Evolutionary conservation across 1,140 invertebrate genomes (phyloP), one percentile per base, ranked within the genome.

Genomic region (Magallana gigas): DNA sequence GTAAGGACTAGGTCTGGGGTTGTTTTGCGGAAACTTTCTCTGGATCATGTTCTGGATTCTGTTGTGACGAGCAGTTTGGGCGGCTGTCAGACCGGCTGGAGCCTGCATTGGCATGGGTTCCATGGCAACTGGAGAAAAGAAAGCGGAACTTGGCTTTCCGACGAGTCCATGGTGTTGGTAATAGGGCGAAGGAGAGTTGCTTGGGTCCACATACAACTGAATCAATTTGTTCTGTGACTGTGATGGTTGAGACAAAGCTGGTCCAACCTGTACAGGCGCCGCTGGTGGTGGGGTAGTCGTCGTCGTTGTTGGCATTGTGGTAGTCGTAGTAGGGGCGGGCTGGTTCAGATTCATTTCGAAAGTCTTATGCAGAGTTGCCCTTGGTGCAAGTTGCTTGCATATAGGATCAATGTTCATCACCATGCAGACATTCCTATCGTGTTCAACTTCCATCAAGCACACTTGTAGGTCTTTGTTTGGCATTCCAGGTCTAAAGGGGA

Each of bases 31-130:
- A 29, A 23, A 18, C 3, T 23, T 76, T 23, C 68, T 76, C 36
- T 76, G 68, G 12, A 76, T 76, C 68, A 76, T 76, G 23, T 76
- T 76, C 36, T 76, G 68, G 23, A 76, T 76, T 76, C 23, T 8
- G 3, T 36, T 18, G 23, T 76, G 68, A 76, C 68, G 68, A 29
- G 11, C 23, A 36, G 68, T 29, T 76, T 76, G 68, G 0, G 18
- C 18, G 23, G 23, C 23, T 12, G 68, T 76, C 23, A 76, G 14
- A 76, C 68, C 68, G 12, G 68, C 12, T 8, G 68, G 68, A 0
- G 64, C 6, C 23, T 68, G n/a, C 68, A 76, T 76, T 76, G 68
- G 68, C 23, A 36, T 29, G 18, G 68, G 68, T 36, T 76, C 68
- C 23, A 76, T 29, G 1, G 68, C 68, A 29, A 76, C 68, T 12